Evolutionary conservation across 1,140 invertebrate genomes (phyloP).

Genomic region (Drosophila quadrilineata): DNA sequence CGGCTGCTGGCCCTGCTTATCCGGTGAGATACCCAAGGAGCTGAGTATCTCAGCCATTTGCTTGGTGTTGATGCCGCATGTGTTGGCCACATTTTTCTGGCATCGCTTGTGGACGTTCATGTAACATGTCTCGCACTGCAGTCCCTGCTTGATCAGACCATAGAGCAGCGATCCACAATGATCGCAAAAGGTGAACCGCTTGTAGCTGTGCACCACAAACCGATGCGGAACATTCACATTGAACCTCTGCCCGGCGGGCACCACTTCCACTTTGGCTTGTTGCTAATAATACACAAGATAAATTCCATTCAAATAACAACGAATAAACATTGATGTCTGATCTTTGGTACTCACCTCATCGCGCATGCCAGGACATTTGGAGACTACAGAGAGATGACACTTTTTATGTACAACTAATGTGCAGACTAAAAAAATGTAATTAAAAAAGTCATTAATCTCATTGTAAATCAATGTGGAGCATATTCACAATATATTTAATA

Average conservation of each 20-base stretch:
- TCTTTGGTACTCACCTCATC: constrained; percentile 86
- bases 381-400: constrained; percentile 96
- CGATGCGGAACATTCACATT: constrained; percentile 99
- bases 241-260: constrained; percentile 90
- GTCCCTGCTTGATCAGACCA: constrained; percentile 97
- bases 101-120: constrained; percentile 99
- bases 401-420: constrained; percentile 99
- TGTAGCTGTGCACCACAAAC: constrained; percentile 96
- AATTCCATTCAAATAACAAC: too few species aligned
- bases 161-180: constrained; percentile 96
- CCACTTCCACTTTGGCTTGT: constrained; percentile 80
- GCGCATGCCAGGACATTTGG: constrained; percentile 97
- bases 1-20: constrained; percentile 88
- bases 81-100: constrained; percentile 99
- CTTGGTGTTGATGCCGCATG: constrained; percentile 99
- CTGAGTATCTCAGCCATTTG: constrained; percentile 96
- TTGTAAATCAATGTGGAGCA: background rate
- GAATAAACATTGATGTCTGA: too few species aligned
- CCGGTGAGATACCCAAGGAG: constrained; percentile 95
- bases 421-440: constrained; percentile 88
- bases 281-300: constrained; percentile 12
- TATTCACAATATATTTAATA: background rate
- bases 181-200: constrained; percentile 99
- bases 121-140: constrained; percentile 98
- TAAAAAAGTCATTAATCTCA: constrained; percentile 32